Evolutionary conservation across 1,140 invertebrate species (phyloP).

Genomic region (Luehdorfia chinensis): DNA sequence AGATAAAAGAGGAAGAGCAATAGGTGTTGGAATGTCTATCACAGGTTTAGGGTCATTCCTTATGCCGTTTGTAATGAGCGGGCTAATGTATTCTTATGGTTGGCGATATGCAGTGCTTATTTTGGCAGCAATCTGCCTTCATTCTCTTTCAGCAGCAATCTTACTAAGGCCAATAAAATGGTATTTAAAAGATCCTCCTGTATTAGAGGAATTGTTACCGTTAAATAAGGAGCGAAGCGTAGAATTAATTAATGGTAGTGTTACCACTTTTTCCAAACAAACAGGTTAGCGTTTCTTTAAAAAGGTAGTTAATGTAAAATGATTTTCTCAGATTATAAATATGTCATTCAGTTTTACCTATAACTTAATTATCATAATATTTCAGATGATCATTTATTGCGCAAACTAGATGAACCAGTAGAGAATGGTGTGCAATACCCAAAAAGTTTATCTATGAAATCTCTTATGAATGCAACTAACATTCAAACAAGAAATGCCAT

Average conservation of each 20-base stretch:
- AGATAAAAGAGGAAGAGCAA: conserved; percentile 72
- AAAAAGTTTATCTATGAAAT: conserved; percentile 57
- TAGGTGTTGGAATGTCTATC: conserved; percentile 75
- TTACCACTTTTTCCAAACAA: conserved; percentile 41
- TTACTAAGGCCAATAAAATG: conserved; percentile 79
- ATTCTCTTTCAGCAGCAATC: conserved; percentile 75
- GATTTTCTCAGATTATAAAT: not conserved
- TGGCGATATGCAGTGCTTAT: conserved; percentile 77
- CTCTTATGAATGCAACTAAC: conserved; percentile 39
- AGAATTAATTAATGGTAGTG: conserved; percentile 45
- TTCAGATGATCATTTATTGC: conserved; percentile 35
- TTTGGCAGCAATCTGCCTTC: conserved; percentile 76
- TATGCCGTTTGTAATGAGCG: conserved; percentile 72
- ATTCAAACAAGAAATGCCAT: conserved; percentile 52
- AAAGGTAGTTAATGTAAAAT: not conserved
- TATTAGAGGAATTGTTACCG: conserved; percentile 48
- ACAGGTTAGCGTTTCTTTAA: conserved; percentile 32
- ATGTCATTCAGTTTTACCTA: not conserved
- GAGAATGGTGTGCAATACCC: conserved; percentile 28
- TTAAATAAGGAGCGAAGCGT: conserved; percentile 42
- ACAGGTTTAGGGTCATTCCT: conserved; percentile 75
- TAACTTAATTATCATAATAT: conserved; percentile 8
- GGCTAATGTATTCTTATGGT: conserved; percentile 69
- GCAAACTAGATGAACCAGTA: conserved; percentile 26
- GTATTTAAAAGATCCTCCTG: conserved; percentile 73